Conservation (phyloP, 1,140 invertebrate genomes). For the Bombus balteatus region DNA sequence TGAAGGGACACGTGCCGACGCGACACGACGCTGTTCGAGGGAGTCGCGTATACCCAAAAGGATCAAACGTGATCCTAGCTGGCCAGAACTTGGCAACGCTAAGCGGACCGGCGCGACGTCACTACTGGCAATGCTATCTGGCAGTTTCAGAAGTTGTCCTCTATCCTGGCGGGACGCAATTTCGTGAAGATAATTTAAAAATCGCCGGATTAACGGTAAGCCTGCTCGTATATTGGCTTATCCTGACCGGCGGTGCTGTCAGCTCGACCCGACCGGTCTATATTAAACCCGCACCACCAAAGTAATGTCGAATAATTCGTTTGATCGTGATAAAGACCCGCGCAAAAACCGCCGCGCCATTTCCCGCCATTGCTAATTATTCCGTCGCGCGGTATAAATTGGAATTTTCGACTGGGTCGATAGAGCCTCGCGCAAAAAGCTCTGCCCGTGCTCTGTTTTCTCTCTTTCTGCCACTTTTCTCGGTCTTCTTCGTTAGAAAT, state of each 20-base stretch:
- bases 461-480: background rate
- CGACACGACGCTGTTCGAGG: conserved; percentile 36
- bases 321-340: conserved; percentile 40
- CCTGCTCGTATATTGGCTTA: conserved; percentile 50
- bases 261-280: conserved; percentile 6
- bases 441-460: background rate
- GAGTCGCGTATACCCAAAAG: conserved; percentile 63
- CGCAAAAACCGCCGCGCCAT: conserved; percentile 15
- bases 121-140: conserved; percentile 66
- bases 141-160: conserved; percentile 69
- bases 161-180: conserved; percentile 64
- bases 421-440: background rate
- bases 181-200: conserved; percentile 76
- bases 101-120: conserved; percentile 60
- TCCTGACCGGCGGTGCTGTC: conserved; percentile 41
- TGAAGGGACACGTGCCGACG: background rate
- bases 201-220: conserved; percentile 68
- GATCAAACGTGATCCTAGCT: conserved; percentile 75
- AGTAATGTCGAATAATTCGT: conserved; percentile 41
- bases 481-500: background rate
- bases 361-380: conserved; percentile 33
- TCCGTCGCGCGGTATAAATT: conserved; percentile 28
- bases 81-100: conserved; percentile 67
- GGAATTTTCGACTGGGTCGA: conserved; percentile 27
- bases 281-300: conserved; percentile 36